These are phyloP conservation scores for zebrafish (Danio rerio) DNA, from an alignment of 2,113 vertebrate species.

Conservation along the genomic window DNA sequence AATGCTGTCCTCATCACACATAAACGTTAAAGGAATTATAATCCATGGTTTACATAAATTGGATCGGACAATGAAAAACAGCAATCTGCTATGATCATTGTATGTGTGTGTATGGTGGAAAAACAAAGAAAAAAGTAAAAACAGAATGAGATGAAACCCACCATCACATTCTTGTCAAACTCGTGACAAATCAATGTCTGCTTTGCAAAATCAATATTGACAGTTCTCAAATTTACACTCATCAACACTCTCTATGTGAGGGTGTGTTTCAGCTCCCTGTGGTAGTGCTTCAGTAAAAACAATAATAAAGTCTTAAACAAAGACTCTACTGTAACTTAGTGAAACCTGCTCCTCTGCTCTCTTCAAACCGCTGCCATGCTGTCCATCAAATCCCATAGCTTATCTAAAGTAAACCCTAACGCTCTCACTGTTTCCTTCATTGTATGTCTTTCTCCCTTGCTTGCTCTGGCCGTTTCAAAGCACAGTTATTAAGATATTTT, in stretches of 20 bases:
- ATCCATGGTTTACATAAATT: background rate
- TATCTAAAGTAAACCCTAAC: slow-evolving; percentile 1
- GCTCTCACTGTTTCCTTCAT: background rate
- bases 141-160: slow-evolving; percentile 19
- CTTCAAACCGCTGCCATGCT: slow-evolving; percentile 31
- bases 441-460: too few relatives aligned
- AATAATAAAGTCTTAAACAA: slow-evolving; percentile 61
- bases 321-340: slow-evolving; percentile 50
- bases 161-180: background rate
- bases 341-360: slow-evolving; percentile 54
- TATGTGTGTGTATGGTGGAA: background rate
- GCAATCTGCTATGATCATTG: background rate
- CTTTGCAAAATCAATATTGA: slow-evolving; percentile 50
- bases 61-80: background rate
- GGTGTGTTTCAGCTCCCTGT: slow-evolving; percentile 45
- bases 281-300: slow-evolving; percentile 50
- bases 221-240: slow-evolving; percentile 49
- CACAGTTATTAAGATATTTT: too few relatives aligned
- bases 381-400: slow-evolving; percentile 44
- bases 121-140: slow-evolving; percentile 2
- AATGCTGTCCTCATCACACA: background rate
- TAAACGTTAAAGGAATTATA: background rate
- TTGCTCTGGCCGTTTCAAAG: too few relatives aligned
- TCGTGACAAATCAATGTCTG: slow-evolving; percentile 37
- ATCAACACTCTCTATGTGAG: slow-evolving; percentile 14